phyloP scores from a whole-genome alignment of 2,888 invertebrate species.

The Ecdyonurus torrentis region DNA sequence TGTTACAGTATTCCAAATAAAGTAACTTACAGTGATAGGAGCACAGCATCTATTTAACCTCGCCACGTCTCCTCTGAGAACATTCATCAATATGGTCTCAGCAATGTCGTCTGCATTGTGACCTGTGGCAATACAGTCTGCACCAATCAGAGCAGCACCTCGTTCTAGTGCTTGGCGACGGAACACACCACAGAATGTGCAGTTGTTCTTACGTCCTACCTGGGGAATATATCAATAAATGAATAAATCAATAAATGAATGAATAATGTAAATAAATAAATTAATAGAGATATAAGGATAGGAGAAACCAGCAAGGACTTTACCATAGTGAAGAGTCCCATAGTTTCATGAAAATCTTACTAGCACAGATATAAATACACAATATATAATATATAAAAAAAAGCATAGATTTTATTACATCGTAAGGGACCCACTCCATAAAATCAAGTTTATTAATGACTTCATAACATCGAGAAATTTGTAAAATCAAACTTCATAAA shows the following conservation, averaged over 20 bases:
- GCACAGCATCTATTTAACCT: constrained; percentile 82
- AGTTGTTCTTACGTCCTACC: constrained; percentile 83
- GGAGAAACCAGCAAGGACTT: no score
- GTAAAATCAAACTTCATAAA: no score
- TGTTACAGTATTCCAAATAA: no score
- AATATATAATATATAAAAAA: no score
- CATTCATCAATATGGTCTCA: constrained; percentile 96
- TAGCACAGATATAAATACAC: constrained; percentile 1
- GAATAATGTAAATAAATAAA: neutral
- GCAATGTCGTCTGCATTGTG: constrained; percentile 97
- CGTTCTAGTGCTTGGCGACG: constrained; percentile 89
- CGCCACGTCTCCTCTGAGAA: constrained; percentile 90
- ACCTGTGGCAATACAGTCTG: constrained; percentile 90
- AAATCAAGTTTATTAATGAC: no score
- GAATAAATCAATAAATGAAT: no score
- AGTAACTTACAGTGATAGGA: constrained; percentile 73
- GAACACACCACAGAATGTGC: constrained; percentile 92
- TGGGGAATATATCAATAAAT: constrained; percentile 19
- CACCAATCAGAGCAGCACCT: constrained; percentile 75
- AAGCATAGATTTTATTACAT: no score
- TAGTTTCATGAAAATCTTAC: no score
- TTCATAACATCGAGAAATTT: no score
- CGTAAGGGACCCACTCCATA: no score
- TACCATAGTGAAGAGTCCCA: no score
- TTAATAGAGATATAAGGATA: neutral